Evolutionary conservation across 2,113 vertebrate genomes (phyloP).

Genomic region (Agapornis roseicollis): DNA sequence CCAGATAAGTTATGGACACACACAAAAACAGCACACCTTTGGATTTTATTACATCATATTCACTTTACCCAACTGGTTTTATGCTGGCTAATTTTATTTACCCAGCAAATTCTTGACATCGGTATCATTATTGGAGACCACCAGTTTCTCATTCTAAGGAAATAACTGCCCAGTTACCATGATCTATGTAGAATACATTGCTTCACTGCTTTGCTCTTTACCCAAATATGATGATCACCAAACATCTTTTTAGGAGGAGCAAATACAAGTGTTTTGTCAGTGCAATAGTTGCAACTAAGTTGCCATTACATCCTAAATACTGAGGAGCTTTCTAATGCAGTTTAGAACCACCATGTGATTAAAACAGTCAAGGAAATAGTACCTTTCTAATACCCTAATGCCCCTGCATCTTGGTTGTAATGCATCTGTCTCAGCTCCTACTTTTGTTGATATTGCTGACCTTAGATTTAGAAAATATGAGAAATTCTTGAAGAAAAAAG

Average conservation of each 20-base stretch:
- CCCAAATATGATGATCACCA: not conserved
- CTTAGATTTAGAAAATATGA: not conserved
- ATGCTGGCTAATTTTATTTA: not conserved
- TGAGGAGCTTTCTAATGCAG: not conserved
- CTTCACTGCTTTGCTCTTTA: not conserved
- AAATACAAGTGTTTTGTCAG: not conserved
- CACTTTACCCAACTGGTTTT: not conserved
- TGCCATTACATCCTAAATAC: not conserved
- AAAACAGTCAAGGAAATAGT: not conserved
- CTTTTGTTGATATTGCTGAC: not conserved
- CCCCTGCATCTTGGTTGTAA: not conserved
- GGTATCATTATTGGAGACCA: not conserved
- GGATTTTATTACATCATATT: not conserved
- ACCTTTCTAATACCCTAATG: not conserved
- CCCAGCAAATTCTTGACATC: not conserved
- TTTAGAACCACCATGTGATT: not conserved
- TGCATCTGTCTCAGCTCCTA: not conserved
- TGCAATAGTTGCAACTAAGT: not conserved
- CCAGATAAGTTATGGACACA: not conserved
- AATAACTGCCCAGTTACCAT: not conserved
- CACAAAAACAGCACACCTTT: not conserved
- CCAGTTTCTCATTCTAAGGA: not conserved
- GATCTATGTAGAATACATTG: not conserved
- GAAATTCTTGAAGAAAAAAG: not conserved
- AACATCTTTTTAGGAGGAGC: not conserved